phyloP scores from a whole-genome alignment of 92 coral and sea anemone genomes.

The Phymanthus crucifer region DNA sequence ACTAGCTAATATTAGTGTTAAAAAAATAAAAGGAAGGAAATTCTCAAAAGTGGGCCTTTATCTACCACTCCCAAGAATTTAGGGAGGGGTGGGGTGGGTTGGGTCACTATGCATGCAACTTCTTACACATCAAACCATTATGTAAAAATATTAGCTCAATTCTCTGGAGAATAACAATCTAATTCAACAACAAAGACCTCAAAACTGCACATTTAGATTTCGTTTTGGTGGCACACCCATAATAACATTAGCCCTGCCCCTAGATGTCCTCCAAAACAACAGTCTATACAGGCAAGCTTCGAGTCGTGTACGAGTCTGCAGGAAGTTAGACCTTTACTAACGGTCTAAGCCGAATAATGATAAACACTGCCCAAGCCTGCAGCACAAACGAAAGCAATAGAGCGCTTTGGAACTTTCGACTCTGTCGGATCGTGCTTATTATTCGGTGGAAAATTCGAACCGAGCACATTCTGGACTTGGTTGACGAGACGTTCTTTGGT shows the following conservation, averaged over 20 bases:
- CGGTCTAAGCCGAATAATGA: neutral
- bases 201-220: neutral
- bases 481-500: neutral
- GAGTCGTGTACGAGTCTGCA: neutral
- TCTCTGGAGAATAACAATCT: neutral
- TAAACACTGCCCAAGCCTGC: neutral
- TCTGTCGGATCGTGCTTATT: constrained; percentile 7
- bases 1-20: neutral
- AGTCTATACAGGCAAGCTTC: constrained; percentile 1
- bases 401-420: constrained; percentile 15
- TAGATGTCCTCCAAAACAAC: constrained; percentile 2
- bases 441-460: constrained; percentile 7
- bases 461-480: constrained; percentile 5
- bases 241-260: constrained; percentile 29
- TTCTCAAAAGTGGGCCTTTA: neutral
- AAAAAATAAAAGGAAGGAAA: neutral
- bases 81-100: constrained; percentile 28
- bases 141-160: neutral
- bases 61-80: constrained; percentile 20
- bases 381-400: constrained; percentile 29
- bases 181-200: neutral
- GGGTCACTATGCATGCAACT: neutral
- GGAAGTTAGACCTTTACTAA: neutral
- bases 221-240: constrained; percentile 26
- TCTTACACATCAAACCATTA: neutral